phyloP scores from a whole-genome alignment of 2,797 vertebrate genomes.

The Lates japonicus region DNA sequence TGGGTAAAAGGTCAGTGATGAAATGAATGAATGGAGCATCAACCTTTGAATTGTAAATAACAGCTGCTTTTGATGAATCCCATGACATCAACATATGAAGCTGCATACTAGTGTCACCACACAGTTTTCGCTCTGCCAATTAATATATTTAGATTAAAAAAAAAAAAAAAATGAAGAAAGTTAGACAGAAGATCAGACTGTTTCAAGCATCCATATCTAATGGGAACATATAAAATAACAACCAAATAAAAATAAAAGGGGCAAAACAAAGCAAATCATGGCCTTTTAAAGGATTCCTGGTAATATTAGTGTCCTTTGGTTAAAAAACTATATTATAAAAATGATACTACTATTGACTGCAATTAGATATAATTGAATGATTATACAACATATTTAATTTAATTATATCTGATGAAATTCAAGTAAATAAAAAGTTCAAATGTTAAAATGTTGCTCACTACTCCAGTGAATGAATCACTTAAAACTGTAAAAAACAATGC shows the following conservation, averaged over 20 bases:
- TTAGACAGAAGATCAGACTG: background rate
- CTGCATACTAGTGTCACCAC: conserved; percentile 33
- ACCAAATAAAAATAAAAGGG: background rate
- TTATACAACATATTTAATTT: background rate
- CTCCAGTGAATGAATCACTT: too few relatives aligned
- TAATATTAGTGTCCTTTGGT: background rate
- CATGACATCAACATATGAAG: conserved; percentile 49
- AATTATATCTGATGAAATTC: background rate
- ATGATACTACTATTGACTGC: background rate
- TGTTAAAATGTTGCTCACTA: background rate
- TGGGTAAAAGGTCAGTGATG: conserved; percentile 79
- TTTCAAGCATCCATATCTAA: background rate
- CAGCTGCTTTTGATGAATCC: conserved; percentile 60
- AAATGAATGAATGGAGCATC: conserved; percentile 49
- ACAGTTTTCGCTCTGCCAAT: conserved; percentile 59
- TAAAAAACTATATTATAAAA: background rate
- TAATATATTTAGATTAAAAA: too few relatives aligned
- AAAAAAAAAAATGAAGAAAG: too few relatives aligned
- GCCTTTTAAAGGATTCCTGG: background rate
- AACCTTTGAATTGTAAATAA: conserved; percentile 63
- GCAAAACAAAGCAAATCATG: background rate
- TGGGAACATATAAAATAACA: too few relatives aligned
- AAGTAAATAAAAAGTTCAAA: background rate
- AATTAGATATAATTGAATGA: background rate
- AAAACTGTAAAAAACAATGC: too few relatives aligned